Conservation (phyloP, 2,888 invertebrate species). For the Ferdinandea cuprea region DNA sequence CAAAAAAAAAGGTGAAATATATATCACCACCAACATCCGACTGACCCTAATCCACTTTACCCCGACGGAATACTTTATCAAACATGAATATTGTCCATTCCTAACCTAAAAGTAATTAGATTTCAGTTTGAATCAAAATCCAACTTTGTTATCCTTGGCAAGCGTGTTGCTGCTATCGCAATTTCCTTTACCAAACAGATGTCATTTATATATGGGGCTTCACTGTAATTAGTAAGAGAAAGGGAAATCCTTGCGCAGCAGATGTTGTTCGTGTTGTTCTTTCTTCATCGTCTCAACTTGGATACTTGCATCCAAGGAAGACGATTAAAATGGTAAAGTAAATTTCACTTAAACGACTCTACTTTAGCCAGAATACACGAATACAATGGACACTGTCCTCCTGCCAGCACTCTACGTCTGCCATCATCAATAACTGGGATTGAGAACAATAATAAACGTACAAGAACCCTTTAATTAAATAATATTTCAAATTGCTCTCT, state of each 20-base stretch:
- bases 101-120: conserved; percentile 12
- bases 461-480: conserved; percentile 71
- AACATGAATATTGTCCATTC: neutral
- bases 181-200: conserved; percentile 20
- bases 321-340: conserved; percentile 53
- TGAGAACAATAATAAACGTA: conserved; percentile 56
- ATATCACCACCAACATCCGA: neutral
- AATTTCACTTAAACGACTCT: conserved; percentile 39
- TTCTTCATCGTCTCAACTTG: conserved; percentile 11
- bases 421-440: conserved; percentile 62
- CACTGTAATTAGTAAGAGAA: conserved; percentile 3
- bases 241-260: conserved; percentile 21
- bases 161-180: conserved; percentile 10
- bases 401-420: neutral
- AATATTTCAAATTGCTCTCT: conserved; percentile 73
- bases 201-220: conserved; percentile 18
- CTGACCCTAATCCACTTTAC: neutral
- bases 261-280: conserved; percentile 11
- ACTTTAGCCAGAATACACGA: neutral
- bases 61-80: neutral
- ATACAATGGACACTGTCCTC: conserved; percentile 9
- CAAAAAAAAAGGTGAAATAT: too few relatives aligned
- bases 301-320: conserved; percentile 23
- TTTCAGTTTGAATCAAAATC: conserved; percentile 26
- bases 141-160: conserved; percentile 18